A percentile compares a stretch with the other conserved stretches of the same genome.
phyloP scores from a whole-genome alignment of 2,113 vertebrate genomes.

The Narcine bancroftii region DNA sequence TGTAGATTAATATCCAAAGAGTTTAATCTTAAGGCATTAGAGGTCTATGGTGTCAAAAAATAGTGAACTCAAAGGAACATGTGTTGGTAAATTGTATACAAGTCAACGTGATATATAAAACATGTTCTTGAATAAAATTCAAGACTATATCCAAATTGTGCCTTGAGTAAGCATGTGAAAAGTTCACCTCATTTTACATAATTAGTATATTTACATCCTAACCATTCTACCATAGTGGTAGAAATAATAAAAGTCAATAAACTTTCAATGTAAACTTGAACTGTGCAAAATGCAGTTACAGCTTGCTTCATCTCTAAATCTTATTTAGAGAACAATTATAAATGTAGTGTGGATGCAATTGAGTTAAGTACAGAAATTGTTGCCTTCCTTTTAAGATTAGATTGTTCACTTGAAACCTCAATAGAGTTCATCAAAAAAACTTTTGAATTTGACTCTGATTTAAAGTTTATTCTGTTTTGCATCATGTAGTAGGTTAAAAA shows the following conservation, averaged over 20 bases:
- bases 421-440: neutral
- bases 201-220: neutral
- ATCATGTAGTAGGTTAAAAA: neutral
- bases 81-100: conserved; percentile 7
- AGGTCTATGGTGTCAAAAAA: neutral
- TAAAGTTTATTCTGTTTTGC: neutral
- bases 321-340: neutral
- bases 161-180: neutral
- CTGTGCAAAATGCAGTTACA: neutral
- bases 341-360: neutral
- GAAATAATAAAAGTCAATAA: neutral
- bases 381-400: neutral
- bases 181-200: neutral
- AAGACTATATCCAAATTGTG: neutral
- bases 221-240: neutral
- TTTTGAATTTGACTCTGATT: neutral
- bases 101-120: neutral
- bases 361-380: neutral
- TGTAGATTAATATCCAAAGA: neutral
- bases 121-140: neutral
- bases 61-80: conserved; percentile 11
- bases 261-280: neutral
- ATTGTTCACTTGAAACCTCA: neutral
- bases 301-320: neutral
- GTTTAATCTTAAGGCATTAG: conserved; percentile 7